phyloP scores from a whole-genome alignment of 2,113 vertebrate species.

The Baryphthengus martii region DNA sequence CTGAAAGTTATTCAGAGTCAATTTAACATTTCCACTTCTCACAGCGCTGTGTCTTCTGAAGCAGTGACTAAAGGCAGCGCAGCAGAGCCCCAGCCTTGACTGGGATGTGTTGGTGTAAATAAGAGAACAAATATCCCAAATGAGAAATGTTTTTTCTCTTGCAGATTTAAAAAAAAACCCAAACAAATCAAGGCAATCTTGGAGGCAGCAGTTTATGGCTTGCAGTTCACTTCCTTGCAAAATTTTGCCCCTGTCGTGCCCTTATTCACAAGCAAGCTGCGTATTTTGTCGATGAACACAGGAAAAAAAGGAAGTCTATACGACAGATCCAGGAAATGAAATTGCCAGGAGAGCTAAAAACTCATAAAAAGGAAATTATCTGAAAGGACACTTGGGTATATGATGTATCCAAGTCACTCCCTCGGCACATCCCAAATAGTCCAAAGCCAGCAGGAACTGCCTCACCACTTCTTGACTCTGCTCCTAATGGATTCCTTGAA shows the following conservation, averaged over 20 bases:
- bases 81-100: not conserved
- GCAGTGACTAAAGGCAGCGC: not conserved
- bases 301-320: not conserved
- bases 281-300: not conserved
- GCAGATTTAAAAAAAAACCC: not conserved
- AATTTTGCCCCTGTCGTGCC: not conserved
- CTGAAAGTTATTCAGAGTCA: not conserved
- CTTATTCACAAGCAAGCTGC: not conserved
- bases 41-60: not conserved
- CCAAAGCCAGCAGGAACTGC: not conserved
- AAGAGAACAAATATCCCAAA: not conserved
- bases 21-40: not conserved
- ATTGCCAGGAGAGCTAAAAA: not conserved
- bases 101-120: not conserved
- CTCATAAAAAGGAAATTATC: not conserved
- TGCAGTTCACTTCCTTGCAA: not conserved
- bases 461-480: not conserved
- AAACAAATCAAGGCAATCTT: not conserved
- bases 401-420: not conserved
- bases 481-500: not conserved
- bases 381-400: not conserved
- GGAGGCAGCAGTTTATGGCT: not conserved
- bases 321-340: not conserved
- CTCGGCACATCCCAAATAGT: not conserved
- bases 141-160: not conserved